A percentile compares a stretch with the other conserved stretches of the same genome.
Evolutionary conservation across 64 coral and sea anemone species (phyloP).

Genomic region (Catalaphyllia jardinei): DNA sequence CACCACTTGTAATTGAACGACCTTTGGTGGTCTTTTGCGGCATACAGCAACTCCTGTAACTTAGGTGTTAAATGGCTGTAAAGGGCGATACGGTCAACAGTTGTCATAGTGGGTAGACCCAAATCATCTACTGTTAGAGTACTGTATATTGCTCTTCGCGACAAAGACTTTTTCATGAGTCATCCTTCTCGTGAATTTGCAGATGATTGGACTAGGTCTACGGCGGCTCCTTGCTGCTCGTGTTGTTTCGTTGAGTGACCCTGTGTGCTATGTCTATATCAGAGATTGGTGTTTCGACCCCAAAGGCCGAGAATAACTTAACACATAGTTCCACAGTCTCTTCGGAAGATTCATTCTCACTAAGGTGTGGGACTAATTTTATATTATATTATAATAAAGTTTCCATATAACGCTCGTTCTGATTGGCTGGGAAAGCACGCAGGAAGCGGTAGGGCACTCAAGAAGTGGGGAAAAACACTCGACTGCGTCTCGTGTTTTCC

Average conservation of each 20-base stretch:
- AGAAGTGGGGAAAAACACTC: no score
- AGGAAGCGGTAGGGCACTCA: no score
- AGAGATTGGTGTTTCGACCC: constrained; percentile 30
- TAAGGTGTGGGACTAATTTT: constrained; percentile 11
- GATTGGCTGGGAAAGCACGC: no score
- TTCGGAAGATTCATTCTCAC: background rate
- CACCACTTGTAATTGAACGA: constrained; percentile 34
- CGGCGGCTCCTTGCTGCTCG: background rate
- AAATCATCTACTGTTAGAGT: constrained; percentile 26
- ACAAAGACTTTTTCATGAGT: background rate
- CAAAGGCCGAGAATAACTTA: background rate
- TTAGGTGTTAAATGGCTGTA: constrained; percentile 24
- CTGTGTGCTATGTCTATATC: constrained; percentile 9
- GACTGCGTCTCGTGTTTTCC: no score
- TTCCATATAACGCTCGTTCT: no score
- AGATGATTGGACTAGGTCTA: constrained; percentile 23
- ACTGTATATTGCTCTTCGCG: background rate
- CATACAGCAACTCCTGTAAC: constrained; percentile 35
- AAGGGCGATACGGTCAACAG: constrained; percentile 9
- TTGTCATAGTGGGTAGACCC: constrained; percentile 4
- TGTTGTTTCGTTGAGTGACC: constrained; percentile 8
- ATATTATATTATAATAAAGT: no score
- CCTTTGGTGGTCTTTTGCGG: constrained; percentile 29
- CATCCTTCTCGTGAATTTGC: constrained; percentile 36
- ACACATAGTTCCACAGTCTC: background rate